Base-by-base conservation (phyloP, 1,140 invertebrate species). In the Notospermus geniculatus region DNA sequence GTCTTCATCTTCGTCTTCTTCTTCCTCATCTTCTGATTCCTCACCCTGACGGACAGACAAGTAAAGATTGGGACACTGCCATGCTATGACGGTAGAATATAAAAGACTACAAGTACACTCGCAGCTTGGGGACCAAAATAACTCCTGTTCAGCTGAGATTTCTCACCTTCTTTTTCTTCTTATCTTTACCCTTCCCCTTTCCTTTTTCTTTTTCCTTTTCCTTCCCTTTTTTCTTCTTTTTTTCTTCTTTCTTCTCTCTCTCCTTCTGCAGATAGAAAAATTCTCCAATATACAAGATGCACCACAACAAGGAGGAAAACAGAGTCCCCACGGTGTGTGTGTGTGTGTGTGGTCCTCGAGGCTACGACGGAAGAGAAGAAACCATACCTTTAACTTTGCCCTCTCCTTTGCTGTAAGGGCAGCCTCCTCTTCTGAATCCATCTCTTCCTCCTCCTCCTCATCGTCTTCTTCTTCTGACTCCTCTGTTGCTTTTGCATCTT, bases 161-260 rank as follows among this genome's bases (percentile, higher is more conserved):
- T 39, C 30, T 62, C 29, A 25, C 54, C 39, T 52, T 57, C 59
- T 25, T 55, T 30, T 32, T 59, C 56, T 59, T 59, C 27, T 67
- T 41, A 1, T 55, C 50, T 23, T 64, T 46, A 1, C 60, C 25
- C 29, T 57, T 25, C 63, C 59, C 36, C 62, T 45, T 27, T 65
- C 53, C 15, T 64, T 36, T 50, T 65, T 54, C 30, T 29, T 39
- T 68, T 56, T 17, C 62, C 54, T 29, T 65, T 56, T 11, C 65
- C 57, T 56, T 61, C 46, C 5, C 62, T 58, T 13, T 68, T 25
- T 53, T 23, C 22, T 25, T 27, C 67, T 57, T n/a, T 64, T 36
- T 50, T 65, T 54, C 30, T 29, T 39, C 67, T 56, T 17, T 62
- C 54, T 29, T 65, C 59, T 11, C 65, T 58, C 52, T 61, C 46